Conservation (phyloP, 92 coral and sea anemone species). For the Nematostella vectensis region DNA sequence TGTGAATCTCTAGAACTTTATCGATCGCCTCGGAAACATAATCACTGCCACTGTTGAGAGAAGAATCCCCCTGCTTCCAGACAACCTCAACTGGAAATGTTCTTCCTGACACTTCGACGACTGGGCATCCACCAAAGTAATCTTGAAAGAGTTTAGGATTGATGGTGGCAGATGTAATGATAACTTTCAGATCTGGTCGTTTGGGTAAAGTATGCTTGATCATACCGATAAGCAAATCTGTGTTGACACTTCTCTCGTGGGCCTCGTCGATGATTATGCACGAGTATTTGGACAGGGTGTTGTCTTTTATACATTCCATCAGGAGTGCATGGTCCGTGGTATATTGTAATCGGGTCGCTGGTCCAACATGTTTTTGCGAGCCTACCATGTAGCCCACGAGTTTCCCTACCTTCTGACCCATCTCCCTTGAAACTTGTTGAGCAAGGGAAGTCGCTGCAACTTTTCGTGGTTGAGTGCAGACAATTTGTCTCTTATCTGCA, state of each 20-base stretch:
- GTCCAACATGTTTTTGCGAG: constrained; percentile 16
- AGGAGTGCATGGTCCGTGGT: constrained; percentile 81
- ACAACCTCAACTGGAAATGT: constrained; percentile 79
- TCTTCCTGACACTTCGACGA: constrained; percentile 76
- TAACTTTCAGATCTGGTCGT: constrained; percentile 68
- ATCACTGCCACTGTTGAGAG: constrained; percentile 8
- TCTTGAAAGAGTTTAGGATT: constrained; percentile 59
- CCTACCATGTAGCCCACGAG: constrained; percentile 79
- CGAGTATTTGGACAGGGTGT: constrained; percentile 51
- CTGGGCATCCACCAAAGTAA: constrained; percentile 66
- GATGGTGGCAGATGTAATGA: constrained; percentile 92
- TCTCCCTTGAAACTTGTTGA: constrained; percentile 64
- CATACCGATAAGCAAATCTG: constrained; percentile 91
- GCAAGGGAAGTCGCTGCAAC: constrained; percentile 90
- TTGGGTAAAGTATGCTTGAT: constrained; percentile 61
- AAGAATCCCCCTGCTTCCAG: constrained; percentile 25
- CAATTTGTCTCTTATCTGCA: constrained; percentile 43
- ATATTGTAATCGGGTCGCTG: constrained; percentile 41
- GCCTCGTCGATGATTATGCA: constrained; percentile 93
- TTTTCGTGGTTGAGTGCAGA: constrained; percentile 91
- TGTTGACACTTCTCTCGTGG: constrained; percentile 83
- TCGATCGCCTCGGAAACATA: constrained; percentile 60
- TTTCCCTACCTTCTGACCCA: constrained; percentile 55
- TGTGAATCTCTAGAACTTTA: constrained; percentile 57
- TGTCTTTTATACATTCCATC: constrained; percentile 73